Conservation (phyloP, 2,113 vertebrate species). For the Pogona vitticeps region DNA sequence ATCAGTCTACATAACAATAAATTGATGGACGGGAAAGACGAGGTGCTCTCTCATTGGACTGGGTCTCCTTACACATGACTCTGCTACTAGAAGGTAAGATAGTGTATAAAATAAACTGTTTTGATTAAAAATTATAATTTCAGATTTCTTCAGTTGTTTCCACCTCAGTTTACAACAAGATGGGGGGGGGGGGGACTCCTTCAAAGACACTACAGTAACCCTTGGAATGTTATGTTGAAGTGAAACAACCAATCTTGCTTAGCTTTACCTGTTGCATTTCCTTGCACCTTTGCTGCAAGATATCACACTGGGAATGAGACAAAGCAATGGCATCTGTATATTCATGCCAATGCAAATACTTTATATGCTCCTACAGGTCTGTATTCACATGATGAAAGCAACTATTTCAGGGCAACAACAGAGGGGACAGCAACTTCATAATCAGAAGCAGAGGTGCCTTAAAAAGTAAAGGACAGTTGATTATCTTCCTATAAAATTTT, state of each 20-base stretch:
- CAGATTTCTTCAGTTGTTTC: neutral
- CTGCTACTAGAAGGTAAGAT: neutral
- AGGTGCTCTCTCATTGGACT: neutral
- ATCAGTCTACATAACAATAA: neutral
- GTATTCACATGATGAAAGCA: too few relatives aligned
- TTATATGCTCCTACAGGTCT: too few relatives aligned
- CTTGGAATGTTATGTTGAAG: neutral
- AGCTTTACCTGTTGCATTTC: neutral
- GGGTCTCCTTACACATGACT: neutral
- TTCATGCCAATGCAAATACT: neutral
- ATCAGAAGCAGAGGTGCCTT: too few relatives aligned
- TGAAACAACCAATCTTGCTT: neutral
- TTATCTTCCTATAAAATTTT: too few relatives aligned
- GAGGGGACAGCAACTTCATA: too few relatives aligned
- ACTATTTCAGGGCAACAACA: too few relatives aligned
- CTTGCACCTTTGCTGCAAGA: neutral
- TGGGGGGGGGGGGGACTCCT: neutral
- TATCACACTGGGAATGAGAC: neutral
- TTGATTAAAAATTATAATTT: neutral
- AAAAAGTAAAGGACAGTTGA: too few relatives aligned
- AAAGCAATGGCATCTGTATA: neutral
- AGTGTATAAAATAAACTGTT: neutral
- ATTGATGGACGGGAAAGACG: too few relatives aligned
- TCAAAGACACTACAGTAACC: neutral
- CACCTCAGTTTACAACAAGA: neutral